Evolutionary conservation across 2,888 invertebrate species (phyloP), one percentile per base, ranked within the genome.

Genomic region (Tetragnatha montana): DNA sequence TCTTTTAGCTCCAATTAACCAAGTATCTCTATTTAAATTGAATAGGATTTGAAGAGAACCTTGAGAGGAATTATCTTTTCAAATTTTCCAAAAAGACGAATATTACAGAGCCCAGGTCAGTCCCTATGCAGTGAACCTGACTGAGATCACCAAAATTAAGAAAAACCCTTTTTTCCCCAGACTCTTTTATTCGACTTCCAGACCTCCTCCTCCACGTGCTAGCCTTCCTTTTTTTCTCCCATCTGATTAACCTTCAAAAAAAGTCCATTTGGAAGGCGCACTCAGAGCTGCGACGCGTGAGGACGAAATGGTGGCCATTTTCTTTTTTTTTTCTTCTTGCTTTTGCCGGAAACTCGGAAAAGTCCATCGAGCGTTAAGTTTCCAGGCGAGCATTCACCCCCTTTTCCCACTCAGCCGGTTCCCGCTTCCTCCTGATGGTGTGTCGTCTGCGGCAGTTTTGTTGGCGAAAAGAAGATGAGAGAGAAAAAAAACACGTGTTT

Each of bases 311-410:
- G 75, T 22, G 76, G 70, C 81, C 69, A 78, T 76, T 76, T 69
- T 86, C 69, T 60, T 22, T 22, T 47, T 8, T 14, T 75, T 76
- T 49, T 81, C 81, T 76, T 81, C 81, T 88, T 82, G 81, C 87
- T 87, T 87, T 88, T 82, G 81, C 87, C 87, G 87, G 87, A 88
- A 88, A 88, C 82, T 88, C 75, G 81, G 87, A 88, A 88, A 88
- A 88, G 76, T 88, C 87, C 78, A 68, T 68, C 50, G 82, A 88
- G 87, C 87, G 87, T 88, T 81, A 88, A 82, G 82, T 81, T 88
- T 88, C 71, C 82, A 76, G 75, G 81, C 87, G 87, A 88, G 82
- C 87, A 88, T 88, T 88, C 87, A 88, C 87, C 87, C 71, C 87
- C 78, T 88, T 82, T 80, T 81, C 81, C 17, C 86, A 88, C 81